Conservation (phyloP, 2,113 vertebrate species). For the Otis tarda region DNA sequence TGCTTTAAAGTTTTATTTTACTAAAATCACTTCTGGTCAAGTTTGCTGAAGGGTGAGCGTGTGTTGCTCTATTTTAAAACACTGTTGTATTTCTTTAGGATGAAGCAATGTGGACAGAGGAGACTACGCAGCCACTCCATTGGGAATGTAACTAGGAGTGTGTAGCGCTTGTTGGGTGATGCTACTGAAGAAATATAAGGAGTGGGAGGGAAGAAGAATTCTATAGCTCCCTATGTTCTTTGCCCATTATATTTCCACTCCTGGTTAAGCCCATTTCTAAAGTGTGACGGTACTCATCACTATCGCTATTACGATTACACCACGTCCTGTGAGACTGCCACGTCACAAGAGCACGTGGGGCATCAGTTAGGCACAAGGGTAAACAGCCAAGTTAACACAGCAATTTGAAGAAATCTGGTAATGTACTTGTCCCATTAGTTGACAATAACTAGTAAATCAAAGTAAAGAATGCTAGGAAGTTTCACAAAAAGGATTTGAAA, state of each 20-base stretch:
- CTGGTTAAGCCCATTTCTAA: background rate
- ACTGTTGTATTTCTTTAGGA: background rate
- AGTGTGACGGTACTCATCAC: background rate
- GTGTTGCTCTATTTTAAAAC: background rate
- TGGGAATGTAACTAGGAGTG: background rate
- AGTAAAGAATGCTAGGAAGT: background rate
- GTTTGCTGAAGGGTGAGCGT: background rate
- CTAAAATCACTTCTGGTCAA: background rate
- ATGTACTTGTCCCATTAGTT: background rate
- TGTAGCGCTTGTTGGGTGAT: background rate
- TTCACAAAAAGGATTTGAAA: background rate
- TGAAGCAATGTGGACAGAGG: background rate
- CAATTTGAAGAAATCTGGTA: background rate
- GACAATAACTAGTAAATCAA: background rate
- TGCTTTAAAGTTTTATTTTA: background rate
- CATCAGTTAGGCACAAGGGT: background rate
- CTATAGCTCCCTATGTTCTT: background rate
- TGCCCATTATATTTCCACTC: background rate
- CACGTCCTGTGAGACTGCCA: background rate
- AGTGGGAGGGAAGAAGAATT: background rate
- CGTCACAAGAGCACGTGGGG: background rate
- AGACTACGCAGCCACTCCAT: background rate
- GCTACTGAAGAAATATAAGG: background rate
- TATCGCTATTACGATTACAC: background rate
- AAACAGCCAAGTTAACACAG: background rate